Evolutionary conservation across 2,113 vertebrate species (phyloP).

Genomic region (Pteropus alecto): DNA sequence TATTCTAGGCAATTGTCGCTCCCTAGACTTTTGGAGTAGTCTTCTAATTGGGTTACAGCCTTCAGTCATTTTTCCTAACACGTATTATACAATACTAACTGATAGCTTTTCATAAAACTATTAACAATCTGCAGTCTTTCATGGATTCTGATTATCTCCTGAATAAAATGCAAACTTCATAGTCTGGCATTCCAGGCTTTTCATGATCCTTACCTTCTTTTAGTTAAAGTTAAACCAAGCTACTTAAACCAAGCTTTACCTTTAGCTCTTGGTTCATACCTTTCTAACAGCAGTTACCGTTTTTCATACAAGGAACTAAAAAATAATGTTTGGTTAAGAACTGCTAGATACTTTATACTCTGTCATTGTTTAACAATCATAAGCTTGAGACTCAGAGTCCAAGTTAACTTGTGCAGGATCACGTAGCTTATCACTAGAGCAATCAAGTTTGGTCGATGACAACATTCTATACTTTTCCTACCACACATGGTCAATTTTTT

Average conservation of each 20-base stretch:
- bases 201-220: background rate
- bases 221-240: background rate
- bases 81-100: background rate
- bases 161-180: background rate
- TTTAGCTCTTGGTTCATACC: background rate
- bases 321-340: conserved; percentile 10
- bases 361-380: background rate
- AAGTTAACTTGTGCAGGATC: background rate
- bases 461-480: background rate
- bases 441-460: background rate
- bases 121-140: background rate
- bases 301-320: background rate
- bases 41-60: background rate
- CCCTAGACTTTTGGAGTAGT: background rate
- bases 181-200: background rate
- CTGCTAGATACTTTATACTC: background rate
- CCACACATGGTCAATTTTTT: background rate
- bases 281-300: background rate
- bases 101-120: background rate
- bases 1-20: background rate
- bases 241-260: background rate
- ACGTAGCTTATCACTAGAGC: background rate
- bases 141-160: background rate
- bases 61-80: background rate
- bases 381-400: background rate